These are phyloP conservation scores for Cirrhinus mrigala DNA, from an alignment of 2,797 vertebrate species.

Conservation along the genomic window DNA sequence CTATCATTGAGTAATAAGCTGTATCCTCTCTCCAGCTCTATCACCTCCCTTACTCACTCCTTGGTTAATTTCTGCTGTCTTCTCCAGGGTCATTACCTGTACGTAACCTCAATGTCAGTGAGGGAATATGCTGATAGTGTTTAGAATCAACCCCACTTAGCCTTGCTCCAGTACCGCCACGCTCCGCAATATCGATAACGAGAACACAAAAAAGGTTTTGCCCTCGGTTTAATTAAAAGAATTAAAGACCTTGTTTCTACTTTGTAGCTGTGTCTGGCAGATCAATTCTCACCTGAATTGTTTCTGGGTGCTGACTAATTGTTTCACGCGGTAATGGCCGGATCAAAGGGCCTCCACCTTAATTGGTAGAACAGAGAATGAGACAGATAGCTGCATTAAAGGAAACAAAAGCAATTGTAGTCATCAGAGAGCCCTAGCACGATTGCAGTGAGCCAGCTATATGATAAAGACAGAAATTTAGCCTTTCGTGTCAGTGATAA, in stretches of 20 bases:
- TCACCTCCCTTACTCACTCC: slow-evolving; percentile 48
- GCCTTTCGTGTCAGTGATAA: not conserved
- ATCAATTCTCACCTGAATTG: slow-evolving; percentile 78
- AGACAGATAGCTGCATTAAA: slow-evolving; percentile 51
- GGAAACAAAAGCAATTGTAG: slow-evolving; percentile 50
- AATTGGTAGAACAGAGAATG: slow-evolving; percentile 66
- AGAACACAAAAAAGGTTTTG: slow-evolving; percentile 57
- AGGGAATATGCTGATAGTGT: slow-evolving; percentile 58
- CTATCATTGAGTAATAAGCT: not conserved
- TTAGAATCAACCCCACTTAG: slow-evolving; percentile 51
- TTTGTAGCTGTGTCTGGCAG: slow-evolving; percentile 54
- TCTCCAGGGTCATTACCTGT: slow-evolving; percentile 40
- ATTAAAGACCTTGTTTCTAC: slow-evolving; percentile 76
- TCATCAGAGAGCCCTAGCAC: slow-evolving; percentile 22
- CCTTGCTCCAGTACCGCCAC: slow-evolving; percentile 28
- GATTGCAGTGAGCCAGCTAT: slow-evolving; percentile 8
- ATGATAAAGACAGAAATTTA: slow-evolving; percentile 17
- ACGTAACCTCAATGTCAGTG: slow-evolving; percentile 35
- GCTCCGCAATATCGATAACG: slow-evolving; percentile 53
- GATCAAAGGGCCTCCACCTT: slow-evolving; percentile 73
- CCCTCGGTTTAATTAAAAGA: slow-evolving; percentile 78
- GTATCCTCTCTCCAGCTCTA: slow-evolving; percentile 8
- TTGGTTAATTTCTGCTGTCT: slow-evolving; percentile 39
- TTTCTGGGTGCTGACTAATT: slow-evolving; percentile 74
- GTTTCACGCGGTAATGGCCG: slow-evolving; percentile 73